phyloP scores from a whole-genome alignment of 2,113 vertebrate species.

The Malurus melanocephalus region DNA sequence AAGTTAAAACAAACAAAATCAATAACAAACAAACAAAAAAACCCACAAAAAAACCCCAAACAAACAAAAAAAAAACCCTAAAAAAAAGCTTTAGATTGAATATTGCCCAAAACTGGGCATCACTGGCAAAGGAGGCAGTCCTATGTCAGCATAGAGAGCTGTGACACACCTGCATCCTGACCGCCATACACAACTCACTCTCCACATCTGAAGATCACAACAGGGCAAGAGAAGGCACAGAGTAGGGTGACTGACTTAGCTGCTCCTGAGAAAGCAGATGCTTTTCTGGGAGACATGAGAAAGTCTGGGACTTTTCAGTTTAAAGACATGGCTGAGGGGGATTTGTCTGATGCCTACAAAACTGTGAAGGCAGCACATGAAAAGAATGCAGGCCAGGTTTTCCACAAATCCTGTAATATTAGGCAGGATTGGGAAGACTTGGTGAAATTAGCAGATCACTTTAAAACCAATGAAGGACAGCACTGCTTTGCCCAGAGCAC shows the following conservation, averaged over 20 bases:
- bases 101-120: not conserved
- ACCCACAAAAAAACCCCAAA: no score
- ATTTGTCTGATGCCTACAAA: not conserved
- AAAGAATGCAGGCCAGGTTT: not conserved
- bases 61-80: no score
- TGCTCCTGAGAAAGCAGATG: not conserved
- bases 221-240: not conserved
- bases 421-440: not conserved
- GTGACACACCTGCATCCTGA: not conserved
- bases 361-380: accelerated
- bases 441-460: not conserved
- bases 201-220: not conserved
- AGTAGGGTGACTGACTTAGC: not conserved
- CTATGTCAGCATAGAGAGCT: not conserved
- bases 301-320: not conserved
- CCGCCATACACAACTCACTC: not conserved
- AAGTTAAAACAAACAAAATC: not conserved
- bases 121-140: not conserved
- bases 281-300: not conserved
- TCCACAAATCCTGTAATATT: not conserved
- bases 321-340: not conserved
- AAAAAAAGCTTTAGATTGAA: not conserved
- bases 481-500: not conserved
- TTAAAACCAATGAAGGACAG: not conserved
- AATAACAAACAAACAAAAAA: no score